Evolutionary conservation across 2,888 invertebrate genomes (phyloP), one percentile per base, ranked within the genome.

Genomic region (Lasioglossum pauxillum): DNA sequence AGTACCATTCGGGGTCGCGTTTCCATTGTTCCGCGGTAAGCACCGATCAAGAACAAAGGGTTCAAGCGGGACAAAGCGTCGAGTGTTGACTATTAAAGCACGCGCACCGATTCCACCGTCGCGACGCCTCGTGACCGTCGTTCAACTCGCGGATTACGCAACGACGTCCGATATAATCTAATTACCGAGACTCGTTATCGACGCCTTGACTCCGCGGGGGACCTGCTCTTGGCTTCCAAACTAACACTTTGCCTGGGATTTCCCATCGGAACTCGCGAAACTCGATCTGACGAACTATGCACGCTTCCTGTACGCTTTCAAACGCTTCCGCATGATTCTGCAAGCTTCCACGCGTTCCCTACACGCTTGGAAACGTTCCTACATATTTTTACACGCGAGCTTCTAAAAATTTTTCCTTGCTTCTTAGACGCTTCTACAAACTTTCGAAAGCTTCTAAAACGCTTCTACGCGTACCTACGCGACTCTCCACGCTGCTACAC

Each of bases 41-140:
- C 86, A 81, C 85, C 83, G 87, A 87, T 89, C 91, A 82, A 78
- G 83, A 85, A 89, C 88, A 87, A 88, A 90, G 81, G 83, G 78
- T 78, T 82, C 85, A 60, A 77, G 31, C 38, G 83, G 41, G 79
- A 81, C 83, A 86, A 86, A 84, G 85, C 72, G 67, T 49, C 31
- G 69, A 86, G 82, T 77, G 85, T 88, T 76, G 85, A 79, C 88
- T 83, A 76, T 85, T 81, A 86, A 88, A 83, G 81, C 82, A 73
- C 64, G 46, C 64, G 53, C 79, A 31, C 23, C 35, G 76, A 78
- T 84, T 82, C 80, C 85, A 88, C 80, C 79, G 73, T 78, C 80
- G 82, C 67, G 69, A 60, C 76, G 53, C 53, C 75, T 46, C 31
- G 38, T 27, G 38, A 46, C 14, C 80, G n/a, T 87, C 74, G 77